Percentiles rank a stretch among this genome's conserved stretches.
Evolutionary conservation across 2,113 vertebrate genomes (phyloP).

Genomic region (Cariama cristata): DNA sequence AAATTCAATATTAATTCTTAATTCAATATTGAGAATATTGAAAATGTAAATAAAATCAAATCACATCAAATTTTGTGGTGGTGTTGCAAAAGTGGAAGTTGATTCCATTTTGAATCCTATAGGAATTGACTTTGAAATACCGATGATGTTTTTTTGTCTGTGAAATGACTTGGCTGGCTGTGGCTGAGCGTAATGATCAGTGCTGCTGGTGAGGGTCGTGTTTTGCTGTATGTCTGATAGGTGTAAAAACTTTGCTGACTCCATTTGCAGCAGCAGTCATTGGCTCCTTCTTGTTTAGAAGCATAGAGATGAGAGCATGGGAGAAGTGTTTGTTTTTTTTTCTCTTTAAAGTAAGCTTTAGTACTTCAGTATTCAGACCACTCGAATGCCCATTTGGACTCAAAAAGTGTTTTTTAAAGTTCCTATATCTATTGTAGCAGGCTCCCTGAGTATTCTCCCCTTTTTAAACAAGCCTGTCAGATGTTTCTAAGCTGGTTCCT

Average conservation of each 20-base stretch:
- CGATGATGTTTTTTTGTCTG: not conserved
- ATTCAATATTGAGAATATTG: constrained; percentile 15
- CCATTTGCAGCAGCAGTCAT: not conserved
- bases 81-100: not conserved
- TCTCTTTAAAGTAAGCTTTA: not conserved
- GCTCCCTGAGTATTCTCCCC: not conserved
- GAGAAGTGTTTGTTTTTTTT: not conserved
- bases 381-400: not conserved
- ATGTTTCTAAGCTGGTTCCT: not conserved
- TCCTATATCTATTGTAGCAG: not conserved
- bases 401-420: not conserved
- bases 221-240: not conserved
- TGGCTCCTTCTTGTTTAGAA: not conserved
- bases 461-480: constrained; percentile 43
- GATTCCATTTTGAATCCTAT: not conserved
- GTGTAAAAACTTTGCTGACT: not conserved
- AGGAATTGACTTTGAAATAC: not conserved
- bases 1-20: constrained; percentile 35
- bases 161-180: not conserved
- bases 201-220: not conserved
- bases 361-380: not conserved
- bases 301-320: not conserved
- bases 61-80: not conserved
- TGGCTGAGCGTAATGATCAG: not conserved
- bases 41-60: constrained; percentile 42